Base-by-base conservation (phyloP, 2,888 invertebrate species). In the Imbricaverruca yamaguchii region DNA sequence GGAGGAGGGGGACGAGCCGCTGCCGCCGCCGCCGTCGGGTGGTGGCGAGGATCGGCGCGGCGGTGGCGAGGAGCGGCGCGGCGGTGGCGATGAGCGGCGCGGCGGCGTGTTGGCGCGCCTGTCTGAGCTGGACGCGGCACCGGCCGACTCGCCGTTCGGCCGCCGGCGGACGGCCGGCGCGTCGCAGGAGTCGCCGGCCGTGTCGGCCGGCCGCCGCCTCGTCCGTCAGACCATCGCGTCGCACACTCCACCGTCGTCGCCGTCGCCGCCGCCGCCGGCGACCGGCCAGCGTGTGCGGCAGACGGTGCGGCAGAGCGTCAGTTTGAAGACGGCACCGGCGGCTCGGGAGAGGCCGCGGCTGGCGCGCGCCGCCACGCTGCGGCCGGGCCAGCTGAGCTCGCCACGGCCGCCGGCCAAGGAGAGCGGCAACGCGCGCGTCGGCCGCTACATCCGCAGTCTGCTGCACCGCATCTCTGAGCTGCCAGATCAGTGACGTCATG, bases 391-490 rank as follows among this genome's bases (percentile, higher is more conserved):
- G 57, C 13, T 7, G 79, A 59, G 57, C 57, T 56, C 79, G 59
- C 79, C 56, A 1, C 21, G 57, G 10, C 23, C 59, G 0, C 23
- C 57, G 6, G 18, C 69, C 9, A 74, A 74, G 74, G 74, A 74
- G 74, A 74, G 74, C n/a, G 74, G 74, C 9, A 74, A 74, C 21
- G 74, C 74, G 7, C 15, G 74, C 3, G 74, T 74, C 2, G 74
- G 74, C 7, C 53, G 74, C 18, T 74, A 74, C 21, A 74, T 74
- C 21, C 53, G 74, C 3, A 74, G 74, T 9, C 74, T 74, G 53
- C 74, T 74, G 55, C 74, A 74, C 21, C 53, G 74, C 8, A 74
- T 74, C 15, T 74, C 74, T 3, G 74, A 74, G n/a, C 55, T 74
- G 1, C 74, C 74, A 9, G 74, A 74, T 15, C 74, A 74, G 55